phyloP scores from a whole-genome alignment of 2,888 invertebrate species.

The Aphodius sticticus region DNA sequence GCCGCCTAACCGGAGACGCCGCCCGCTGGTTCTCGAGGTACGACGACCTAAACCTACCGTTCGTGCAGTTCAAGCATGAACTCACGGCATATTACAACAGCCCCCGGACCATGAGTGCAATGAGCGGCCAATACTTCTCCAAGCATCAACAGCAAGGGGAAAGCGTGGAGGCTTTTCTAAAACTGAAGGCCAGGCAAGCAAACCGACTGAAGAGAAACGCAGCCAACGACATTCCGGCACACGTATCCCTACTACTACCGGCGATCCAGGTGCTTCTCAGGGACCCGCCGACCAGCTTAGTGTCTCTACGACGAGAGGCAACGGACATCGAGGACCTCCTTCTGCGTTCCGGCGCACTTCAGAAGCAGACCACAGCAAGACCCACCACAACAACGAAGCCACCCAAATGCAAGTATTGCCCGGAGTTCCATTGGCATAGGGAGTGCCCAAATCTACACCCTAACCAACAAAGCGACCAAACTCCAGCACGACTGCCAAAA shows the following conservation, averaged over 20 bases:
- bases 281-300: background rate
- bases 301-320: background rate
- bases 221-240: background rate
- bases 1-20: background rate
- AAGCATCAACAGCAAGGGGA: background rate
- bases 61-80: background rate
- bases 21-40: background rate
- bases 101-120: background rate
- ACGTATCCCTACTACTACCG: background rate
- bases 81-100: background rate
- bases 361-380: background rate
- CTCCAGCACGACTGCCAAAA: too few relatives aligned
- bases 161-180: background rate
- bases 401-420: background rate
- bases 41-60: background rate
- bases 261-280: background rate
- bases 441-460: background rate
- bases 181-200: background rate
- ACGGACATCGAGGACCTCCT: background rate
- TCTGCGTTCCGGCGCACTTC: background rate
- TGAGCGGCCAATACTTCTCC: background rate
- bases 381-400: background rate
- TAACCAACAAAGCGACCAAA: too few relatives aligned
- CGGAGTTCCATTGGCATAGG: background rate
- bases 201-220: background rate